phyloP scores from a whole-genome alignment of 2,888 invertebrate species.

The Ariolimax columbianus region DNA sequence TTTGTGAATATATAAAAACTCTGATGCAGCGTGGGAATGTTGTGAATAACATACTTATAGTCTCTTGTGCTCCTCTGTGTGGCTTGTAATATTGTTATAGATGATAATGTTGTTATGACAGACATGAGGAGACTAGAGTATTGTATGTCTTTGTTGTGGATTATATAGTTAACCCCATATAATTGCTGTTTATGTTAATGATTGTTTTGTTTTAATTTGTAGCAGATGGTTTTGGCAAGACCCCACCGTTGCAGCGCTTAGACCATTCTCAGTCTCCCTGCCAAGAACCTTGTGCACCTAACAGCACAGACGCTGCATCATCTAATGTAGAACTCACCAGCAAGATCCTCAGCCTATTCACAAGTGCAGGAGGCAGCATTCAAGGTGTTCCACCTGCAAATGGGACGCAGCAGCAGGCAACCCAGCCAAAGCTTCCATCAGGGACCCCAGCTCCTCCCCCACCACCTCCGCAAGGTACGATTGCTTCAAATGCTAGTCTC shows the following conservation, averaged over 20 bases:
- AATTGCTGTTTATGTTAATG: not conserved
- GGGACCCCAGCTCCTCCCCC: slow-evolving; percentile 42
- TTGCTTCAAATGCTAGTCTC: slow-evolving; percentile 58
- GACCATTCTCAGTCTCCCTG: not conserved
- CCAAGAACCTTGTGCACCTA: not conserved
- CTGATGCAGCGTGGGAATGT: too few relatives aligned
- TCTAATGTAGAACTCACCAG: slow-evolving; percentile 85
- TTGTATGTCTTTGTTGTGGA: not conserved
- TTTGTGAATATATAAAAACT: too few relatives aligned
- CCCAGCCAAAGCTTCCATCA: not conserved
- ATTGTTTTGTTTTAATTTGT: not conserved
- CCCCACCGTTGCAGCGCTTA: not conserved
- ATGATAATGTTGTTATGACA: not conserved
- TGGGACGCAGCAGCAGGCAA: slow-evolving; percentile 9
- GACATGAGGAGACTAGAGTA: not conserved
- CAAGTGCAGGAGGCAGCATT: slow-evolving; percentile 38
- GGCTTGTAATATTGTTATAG: too few relatives aligned
- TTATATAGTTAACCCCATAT: not conserved
- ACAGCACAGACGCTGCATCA: not conserved
- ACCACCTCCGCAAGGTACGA: slow-evolving; percentile 34
- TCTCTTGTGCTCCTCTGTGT: too few relatives aligned
- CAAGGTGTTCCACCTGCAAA: slow-evolving; percentile 46
- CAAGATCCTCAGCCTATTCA: slow-evolving; percentile 85
- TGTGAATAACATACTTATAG: too few relatives aligned
- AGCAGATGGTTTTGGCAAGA: slow-evolving; percentile 14